These are phyloP conservation scores for Cochlearius cochlearius DNA, from an alignment of 2,113 vertebrate genomes.

Conservation along the genomic window DNA sequence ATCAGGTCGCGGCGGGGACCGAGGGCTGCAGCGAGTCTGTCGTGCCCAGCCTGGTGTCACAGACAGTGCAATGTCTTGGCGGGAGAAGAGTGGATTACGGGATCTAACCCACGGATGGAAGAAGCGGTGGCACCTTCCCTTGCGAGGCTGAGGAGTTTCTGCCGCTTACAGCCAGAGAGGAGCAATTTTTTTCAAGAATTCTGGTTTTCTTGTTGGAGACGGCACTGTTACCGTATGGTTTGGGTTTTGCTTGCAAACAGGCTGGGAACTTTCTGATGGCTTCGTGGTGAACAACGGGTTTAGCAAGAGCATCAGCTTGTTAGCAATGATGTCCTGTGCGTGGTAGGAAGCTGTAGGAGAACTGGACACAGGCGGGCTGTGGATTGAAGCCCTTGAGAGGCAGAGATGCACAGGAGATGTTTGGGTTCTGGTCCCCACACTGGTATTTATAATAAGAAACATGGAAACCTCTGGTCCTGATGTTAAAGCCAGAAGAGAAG, in stretches of 20 bases:
- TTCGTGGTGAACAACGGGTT: neutral
- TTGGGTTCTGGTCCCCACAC: neutral
- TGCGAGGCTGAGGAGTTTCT: neutral
- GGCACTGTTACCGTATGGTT: neutral
- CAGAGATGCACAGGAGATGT: neutral
- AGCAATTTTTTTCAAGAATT: neutral
- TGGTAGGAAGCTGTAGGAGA: neutral
- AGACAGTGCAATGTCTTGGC: neutral
- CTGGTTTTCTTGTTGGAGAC: neutral
- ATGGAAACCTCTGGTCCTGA: neutral
- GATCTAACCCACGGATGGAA: neutral
- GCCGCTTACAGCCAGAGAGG: neutral
- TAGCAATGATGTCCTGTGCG: neutral
- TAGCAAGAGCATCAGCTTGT: neutral
- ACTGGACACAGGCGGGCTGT: neutral
- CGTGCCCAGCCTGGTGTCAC: fast-evolving
- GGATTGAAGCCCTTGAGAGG: neutral
- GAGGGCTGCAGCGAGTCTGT: fast-evolving
- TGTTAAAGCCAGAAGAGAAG: neutral
- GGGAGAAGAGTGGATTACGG: neutral
- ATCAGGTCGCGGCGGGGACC: fast-evolving
- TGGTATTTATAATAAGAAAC: neutral
- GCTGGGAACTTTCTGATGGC: neutral
- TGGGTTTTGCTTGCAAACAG: neutral
- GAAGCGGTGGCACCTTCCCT: neutral